Percentiles rank a stretch among this genome's conserved stretches.
Evolutionary conservation across 2,888 invertebrate species (phyloP).

Genomic region (Anarsia innoxiella): DNA sequence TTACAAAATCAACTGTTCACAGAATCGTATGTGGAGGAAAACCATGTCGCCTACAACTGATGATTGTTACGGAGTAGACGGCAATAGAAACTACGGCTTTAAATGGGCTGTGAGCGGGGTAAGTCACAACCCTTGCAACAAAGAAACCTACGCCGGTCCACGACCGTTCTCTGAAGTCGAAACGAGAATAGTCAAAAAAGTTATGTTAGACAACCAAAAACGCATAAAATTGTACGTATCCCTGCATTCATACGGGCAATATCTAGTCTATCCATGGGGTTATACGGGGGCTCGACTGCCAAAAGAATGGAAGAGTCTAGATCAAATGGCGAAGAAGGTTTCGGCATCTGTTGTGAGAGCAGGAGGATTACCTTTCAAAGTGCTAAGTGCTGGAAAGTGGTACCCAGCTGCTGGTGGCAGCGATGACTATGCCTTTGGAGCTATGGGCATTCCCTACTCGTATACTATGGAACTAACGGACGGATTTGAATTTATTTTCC

Average conservation of each 20-base stretch:
- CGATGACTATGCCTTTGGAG: slow-evolving; percentile 77
- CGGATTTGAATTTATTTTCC: slow-evolving; percentile 79
- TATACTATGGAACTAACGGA: slow-evolving; percentile 78
- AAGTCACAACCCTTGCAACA: slow-evolving; percentile 74
- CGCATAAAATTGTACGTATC: slow-evolving; percentile 79
- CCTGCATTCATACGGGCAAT: slow-evolving; percentile 81
- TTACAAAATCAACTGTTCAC: slow-evolving; percentile 24
- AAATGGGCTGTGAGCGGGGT: slow-evolving; percentile 81
- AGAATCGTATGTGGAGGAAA: slow-evolving; percentile 80
- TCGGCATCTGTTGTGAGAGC: slow-evolving; percentile 52
- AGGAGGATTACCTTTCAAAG: slow-evolving; percentile 59
- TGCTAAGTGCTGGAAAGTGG: slow-evolving; percentile 71
- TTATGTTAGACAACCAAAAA: slow-evolving; percentile 62
- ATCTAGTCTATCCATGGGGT: slow-evolving; percentile 79
- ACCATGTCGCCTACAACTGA: slow-evolving; percentile 59
- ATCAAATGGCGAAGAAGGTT: slow-evolving; percentile 50
- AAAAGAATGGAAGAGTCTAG: slow-evolving; percentile 58
- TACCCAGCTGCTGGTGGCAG: slow-evolving; percentile 78
- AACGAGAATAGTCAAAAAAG: slow-evolving; percentile 67
- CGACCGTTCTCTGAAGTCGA: slow-evolving; percentile 78
- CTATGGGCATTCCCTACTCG: slow-evolving; percentile 66
- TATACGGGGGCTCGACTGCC: slow-evolving; percentile 68
- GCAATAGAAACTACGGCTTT: slow-evolving; percentile 81
- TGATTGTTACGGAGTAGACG: slow-evolving; percentile 78
- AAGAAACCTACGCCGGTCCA: slow-evolving; percentile 76